Conservation (phyloP, 1,140 invertebrate genomes). For the Drosophila bipectinata region DNA sequence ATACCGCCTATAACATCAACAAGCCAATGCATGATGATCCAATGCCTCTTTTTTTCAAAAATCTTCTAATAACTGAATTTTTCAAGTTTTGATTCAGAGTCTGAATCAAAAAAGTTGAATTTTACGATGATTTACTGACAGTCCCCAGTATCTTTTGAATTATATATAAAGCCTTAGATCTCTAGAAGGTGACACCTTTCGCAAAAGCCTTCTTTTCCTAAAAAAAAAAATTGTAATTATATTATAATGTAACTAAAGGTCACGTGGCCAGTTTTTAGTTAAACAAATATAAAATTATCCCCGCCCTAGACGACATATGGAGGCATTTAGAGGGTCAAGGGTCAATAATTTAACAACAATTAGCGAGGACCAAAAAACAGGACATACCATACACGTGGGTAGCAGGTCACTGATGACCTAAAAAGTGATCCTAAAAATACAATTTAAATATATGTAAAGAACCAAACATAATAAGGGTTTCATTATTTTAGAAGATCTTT, state of each 20-base stretch:
- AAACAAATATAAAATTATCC: constrained; percentile 14
- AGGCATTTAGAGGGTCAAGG: not conserved
- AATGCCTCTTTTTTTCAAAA: no score
- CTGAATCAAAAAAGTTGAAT: no score
- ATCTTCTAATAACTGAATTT: no score
- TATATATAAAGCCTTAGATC: no score
- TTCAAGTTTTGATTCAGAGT: no score
- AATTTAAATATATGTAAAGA: not conserved
- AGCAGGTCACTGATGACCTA: constrained; percentile 14
- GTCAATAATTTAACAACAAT: constrained; percentile 9
- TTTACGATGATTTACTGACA: no score
- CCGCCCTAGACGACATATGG: constrained; percentile 10
- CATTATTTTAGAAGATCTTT: not conserved
- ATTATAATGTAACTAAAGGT: not conserved
- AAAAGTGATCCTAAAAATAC: not conserved
- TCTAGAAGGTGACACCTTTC: no score
- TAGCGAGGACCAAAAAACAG: constrained; percentile 3
- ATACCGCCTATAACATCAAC: no score
- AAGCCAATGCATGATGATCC: no score
- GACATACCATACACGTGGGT: not conserved
- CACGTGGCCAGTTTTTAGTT: constrained; percentile 12
- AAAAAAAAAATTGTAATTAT: not conserved
- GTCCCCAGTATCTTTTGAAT: no score
- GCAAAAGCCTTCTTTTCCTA: no score
- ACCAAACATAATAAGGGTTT: not conserved